A percentile compares a stretch with the other conserved stretches of the same genome.
Conservation (phyloP, 37 sponge, comb jelly and placozoan species). For the Halichondria panicea region DNA sequence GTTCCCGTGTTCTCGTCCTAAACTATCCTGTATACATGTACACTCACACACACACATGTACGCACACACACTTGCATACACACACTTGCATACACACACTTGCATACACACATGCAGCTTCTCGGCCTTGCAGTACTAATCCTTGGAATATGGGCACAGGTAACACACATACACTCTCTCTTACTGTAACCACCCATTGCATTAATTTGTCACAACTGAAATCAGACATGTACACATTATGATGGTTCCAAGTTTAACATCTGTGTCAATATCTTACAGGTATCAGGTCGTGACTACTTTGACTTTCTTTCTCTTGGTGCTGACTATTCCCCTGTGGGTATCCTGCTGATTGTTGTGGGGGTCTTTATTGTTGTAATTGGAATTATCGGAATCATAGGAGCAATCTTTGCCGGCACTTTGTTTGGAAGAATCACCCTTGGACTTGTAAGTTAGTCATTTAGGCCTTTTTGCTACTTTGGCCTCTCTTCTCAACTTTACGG, state of each 20-base stretch:
- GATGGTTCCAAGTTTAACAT: conserved; percentile 9
- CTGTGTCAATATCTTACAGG: conserved; percentile 21
- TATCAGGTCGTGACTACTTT: not conserved
- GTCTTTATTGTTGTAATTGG: conserved; percentile 45
- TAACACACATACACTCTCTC: too few species aligned
- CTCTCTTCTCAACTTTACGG: not conserved
- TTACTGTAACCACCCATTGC: not conserved
- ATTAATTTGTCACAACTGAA: not conserved
- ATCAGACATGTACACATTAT: not conserved
- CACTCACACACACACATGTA: not conserved
- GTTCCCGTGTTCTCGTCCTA: too few species aligned
- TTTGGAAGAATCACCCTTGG: conserved; percentile 54
- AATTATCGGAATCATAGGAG: conserved; percentile 38
- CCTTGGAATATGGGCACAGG: conserved; percentile 54
- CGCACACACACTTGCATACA: not conserved
- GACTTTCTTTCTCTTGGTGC: conserved; percentile 5
- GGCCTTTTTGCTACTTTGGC: not conserved
- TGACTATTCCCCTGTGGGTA: conserved; percentile 9
- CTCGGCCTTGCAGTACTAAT: conserved; percentile 45
- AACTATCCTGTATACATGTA: not conserved
- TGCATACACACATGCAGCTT: conserved; percentile 28
- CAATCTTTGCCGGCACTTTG: conserved; percentile 45
- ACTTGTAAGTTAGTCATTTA: conserved; percentile 40
- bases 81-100: conserved; percentile 2
- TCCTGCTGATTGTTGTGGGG: conserved; percentile 57